phyloP scores from a whole-genome alignment of 1,140 invertebrate species.

The Bacillus rossius region DNA sequence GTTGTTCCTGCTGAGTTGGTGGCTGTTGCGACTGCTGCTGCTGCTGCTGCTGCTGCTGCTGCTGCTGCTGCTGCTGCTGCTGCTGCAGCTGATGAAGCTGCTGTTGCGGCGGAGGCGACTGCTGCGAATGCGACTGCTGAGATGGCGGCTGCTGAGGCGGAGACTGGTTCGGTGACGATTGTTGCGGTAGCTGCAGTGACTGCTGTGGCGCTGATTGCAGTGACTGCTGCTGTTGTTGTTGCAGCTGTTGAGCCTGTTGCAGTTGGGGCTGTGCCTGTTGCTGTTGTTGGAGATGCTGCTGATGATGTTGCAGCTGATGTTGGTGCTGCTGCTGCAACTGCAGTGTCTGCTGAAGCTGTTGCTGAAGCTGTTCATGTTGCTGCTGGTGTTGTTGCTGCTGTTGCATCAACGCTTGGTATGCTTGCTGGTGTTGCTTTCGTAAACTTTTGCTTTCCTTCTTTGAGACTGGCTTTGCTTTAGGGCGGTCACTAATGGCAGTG shows the following conservation, averaged over 20 bases:
- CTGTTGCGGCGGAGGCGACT: constrained; percentile 39
- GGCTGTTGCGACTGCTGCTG: constrained; percentile 25
- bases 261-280: not conserved
- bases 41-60: constrained; percentile 33
- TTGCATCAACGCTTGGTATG: constrained; percentile 26
- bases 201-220: constrained; percentile 9
- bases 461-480: constrained; percentile 70
- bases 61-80: constrained; percentile 29
- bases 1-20: constrained; percentile 14
- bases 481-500: constrained; percentile 71
- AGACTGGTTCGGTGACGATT: not conserved
- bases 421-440: constrained; percentile 38
- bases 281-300: constrained; percentile 35
- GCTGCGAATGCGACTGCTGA: constrained; percentile 38
- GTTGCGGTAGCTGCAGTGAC: constrained; percentile 20
- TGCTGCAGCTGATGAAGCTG: constrained; percentile 40
- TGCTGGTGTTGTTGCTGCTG: constrained; percentile 23
- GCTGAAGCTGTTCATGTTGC: constrained; percentile 34
- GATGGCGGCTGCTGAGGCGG: constrained; percentile 16
- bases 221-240: constrained; percentile 21
- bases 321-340: constrained; percentile 44
- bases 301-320: constrained; percentile 42
- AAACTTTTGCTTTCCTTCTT: constrained; percentile 66
- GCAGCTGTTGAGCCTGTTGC: not conserved
- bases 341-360: constrained; percentile 42